These are phyloP conservation scores for Eciton burchellii DNA, from an alignment of 1,140 invertebrate species.

Conservation along the genomic window DNA sequence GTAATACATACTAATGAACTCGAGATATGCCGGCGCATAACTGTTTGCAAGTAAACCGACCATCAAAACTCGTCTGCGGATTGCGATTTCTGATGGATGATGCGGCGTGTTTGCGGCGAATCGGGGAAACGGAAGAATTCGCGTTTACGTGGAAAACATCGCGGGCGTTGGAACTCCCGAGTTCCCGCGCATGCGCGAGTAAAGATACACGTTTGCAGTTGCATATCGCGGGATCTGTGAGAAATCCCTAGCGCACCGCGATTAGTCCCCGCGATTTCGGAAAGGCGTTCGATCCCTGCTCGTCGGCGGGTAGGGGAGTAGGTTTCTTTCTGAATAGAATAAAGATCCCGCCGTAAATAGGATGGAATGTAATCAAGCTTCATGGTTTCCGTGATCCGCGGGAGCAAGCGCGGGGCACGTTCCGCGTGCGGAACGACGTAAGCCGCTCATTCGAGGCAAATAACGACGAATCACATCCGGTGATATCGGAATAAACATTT, in stretches of 20 bases:
- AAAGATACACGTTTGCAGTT: too few relatives aligned
- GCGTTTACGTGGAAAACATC: too few relatives aligned
- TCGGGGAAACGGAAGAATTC: too few relatives aligned
- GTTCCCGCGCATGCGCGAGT: too few relatives aligned
- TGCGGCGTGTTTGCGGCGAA: not conserved
- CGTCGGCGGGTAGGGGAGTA: not conserved
- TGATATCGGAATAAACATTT: slow-evolving; percentile 77
- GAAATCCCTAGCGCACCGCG: not conserved
- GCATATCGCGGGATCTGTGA: too few relatives aligned
- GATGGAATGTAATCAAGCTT: slow-evolving; percentile 62
- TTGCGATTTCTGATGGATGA: not conserved
- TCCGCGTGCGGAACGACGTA: slow-evolving; percentile 62
- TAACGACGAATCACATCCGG: slow-evolving; percentile 70
- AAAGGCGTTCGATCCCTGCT: not conserved
- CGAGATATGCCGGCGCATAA: not conserved
- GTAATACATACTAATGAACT: slow-evolving; percentile 28
- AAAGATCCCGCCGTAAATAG: slow-evolving; percentile 58
- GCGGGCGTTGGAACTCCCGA: too few relatives aligned
- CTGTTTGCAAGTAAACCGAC: not conserved
- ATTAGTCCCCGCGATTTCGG: slow-evolving; percentile 1
- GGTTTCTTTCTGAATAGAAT: slow-evolving; percentile 56
- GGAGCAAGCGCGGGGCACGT: slow-evolving; percentile 74
- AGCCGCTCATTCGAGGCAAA: slow-evolving; percentile 71
- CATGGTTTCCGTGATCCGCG: slow-evolving; percentile 72
- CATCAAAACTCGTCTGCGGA: not conserved